Percentiles rank a stretch among this genome's conserved stretches.
These are phyloP conservation scores for Rhodinocichla rosea DNA, from an alignment of 2,113 vertebrate species.

Conservation along the genomic window DNA sequence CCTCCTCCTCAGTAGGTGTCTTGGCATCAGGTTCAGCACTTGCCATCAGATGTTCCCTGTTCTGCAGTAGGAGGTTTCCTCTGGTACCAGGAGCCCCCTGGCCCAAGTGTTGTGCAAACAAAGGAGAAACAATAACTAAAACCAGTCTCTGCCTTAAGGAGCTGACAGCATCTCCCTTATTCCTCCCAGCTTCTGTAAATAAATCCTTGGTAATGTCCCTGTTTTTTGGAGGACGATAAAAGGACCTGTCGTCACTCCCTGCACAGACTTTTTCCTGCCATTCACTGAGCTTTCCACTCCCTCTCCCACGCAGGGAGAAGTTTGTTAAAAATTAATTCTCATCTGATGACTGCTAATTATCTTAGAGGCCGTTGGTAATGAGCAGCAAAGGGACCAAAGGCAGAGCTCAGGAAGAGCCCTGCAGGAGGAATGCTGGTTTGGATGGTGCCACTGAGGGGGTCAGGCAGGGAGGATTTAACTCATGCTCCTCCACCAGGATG, in stretches of 20 bases:
- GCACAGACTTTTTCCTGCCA: not conserved
- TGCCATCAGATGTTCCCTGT: not conserved
- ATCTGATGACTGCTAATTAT: conserved; percentile 17
- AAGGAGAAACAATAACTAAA: conserved; percentile 7
- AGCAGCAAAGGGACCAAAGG: not conserved
- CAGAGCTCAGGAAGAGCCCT: not conserved
- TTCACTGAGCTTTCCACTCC: not conserved
- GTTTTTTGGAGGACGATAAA: not conserved
- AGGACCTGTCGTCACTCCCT: not conserved
- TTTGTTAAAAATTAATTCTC: conserved; percentile 31
- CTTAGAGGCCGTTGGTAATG: not conserved
- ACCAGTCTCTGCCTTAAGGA: not conserved
- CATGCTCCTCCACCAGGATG: not conserved
- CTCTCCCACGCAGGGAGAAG: not conserved
- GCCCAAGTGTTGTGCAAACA: not conserved
- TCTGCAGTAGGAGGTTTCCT: not conserved
- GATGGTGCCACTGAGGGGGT: not conserved
- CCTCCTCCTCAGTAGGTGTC: not conserved
- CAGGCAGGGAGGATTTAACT: not conserved
- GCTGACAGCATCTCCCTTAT: conserved; percentile 12
- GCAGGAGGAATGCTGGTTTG: not conserved
- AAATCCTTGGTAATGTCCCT: not conserved
- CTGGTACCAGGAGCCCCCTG: not conserved
- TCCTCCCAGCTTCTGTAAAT: conserved; percentile 39
- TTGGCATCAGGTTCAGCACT: not conserved